Evolutionary conservation across 2,797 vertebrate genomes (phyloP).

Genomic region (Cyclura pinguis): DNA sequence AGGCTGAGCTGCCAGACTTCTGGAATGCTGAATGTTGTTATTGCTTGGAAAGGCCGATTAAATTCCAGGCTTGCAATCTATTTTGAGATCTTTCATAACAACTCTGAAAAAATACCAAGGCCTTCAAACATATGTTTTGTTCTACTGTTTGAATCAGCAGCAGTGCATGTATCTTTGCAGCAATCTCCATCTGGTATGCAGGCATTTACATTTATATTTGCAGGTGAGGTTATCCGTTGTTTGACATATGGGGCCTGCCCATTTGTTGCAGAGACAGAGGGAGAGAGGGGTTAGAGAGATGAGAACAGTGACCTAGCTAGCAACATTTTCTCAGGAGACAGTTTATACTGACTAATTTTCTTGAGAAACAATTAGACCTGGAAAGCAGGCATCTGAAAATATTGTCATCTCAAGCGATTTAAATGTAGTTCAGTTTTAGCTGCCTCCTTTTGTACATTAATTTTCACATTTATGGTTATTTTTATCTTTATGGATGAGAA

Average conservation of each 20-base stretch:
- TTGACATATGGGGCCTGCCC: not conserved
- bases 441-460: no score
- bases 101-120: constrained; percentile 15
- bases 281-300: not conserved
- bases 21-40: constrained; percentile 32
- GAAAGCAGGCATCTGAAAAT: not conserved
- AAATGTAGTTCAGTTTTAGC: not conserved
- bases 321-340: not conserved
- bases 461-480: no score
- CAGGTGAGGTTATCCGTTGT: not conserved
- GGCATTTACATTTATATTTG: not conserved
- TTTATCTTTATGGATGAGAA: no score
- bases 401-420: not conserved
- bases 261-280: not conserved
- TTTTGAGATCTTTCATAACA: constrained; percentile 13
- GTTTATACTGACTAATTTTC: not conserved
- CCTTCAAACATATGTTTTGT: constrained; percentile 18
- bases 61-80: not conserved
- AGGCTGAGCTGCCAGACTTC: constrained; percentile 52
- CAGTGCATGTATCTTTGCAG: not conserved
- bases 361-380: not conserved
- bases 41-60: constrained; percentile 35
- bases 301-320: not conserved
- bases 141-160: not conserved
- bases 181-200: not conserved